A percentile compares a stretch with the other conserved stretches of the same genome.
Evolutionary conservation across 2,888 invertebrate species (phyloP).

Genomic region (Epinotia bilunana): DNA sequence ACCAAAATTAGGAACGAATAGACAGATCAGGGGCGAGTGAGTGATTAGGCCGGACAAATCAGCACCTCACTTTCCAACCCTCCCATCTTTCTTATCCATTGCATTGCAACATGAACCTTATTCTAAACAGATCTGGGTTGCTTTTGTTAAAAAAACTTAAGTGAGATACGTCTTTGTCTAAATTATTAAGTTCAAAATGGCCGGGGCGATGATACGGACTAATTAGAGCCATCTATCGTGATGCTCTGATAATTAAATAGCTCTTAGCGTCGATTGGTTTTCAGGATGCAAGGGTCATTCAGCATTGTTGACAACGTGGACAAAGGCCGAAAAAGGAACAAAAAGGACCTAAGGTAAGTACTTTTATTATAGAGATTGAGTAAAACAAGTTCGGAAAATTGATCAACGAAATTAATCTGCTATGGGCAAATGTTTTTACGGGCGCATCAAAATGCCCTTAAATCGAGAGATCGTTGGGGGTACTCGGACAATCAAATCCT

Average conservation of each 20-base stretch:
- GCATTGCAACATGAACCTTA: neutral
- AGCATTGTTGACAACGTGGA: neutral
- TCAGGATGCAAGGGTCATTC: neutral
- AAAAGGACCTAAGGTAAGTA: too few relatives aligned
- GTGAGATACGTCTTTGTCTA: neutral
- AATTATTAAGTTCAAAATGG: constrained; percentile 40
- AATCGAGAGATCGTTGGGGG: too few relatives aligned
- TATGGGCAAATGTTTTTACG: too few relatives aligned
- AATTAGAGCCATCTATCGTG: constrained; percentile 52
- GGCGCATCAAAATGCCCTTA: too few relatives aligned
- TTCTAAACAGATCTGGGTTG: neutral
- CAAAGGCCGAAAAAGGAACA: too few relatives aligned
- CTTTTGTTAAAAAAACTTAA: neutral
- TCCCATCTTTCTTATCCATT: neutral
- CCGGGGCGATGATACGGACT: constrained; percentile 51
- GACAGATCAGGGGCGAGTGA: constrained; percentile 50
- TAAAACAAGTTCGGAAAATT: too few relatives aligned
- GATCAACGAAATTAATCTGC: too few relatives aligned
- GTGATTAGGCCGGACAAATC: constrained; percentile 53
- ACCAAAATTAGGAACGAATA: constrained; percentile 48
- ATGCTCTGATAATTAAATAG: constrained; percentile 50
- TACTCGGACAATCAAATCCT: too few relatives aligned
- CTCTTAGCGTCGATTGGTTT: constrained; percentile 33
- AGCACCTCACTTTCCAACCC: neutral
- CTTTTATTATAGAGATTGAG: too few relatives aligned